Conservation (phyloP, 2,797 vertebrate genomes). For the Anguilla megastoma region DNA sequence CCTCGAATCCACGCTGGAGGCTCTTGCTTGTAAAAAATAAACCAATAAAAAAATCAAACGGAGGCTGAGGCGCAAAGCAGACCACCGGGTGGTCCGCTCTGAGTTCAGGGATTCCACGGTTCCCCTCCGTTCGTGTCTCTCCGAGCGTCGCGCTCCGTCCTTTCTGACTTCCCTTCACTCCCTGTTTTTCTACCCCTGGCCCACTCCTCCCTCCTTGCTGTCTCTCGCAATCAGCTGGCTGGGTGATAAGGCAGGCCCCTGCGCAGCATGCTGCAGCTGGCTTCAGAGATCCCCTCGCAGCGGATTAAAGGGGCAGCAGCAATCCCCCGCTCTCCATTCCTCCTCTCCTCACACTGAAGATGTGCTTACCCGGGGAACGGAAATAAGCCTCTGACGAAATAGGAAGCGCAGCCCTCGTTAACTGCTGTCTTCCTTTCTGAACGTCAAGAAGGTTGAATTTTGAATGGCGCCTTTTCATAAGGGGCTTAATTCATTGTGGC, state of each 20-base stretch:
- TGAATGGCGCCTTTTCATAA: neutral
- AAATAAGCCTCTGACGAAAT: neutral
- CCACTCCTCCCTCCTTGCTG: neutral
- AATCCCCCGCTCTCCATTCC: neutral
- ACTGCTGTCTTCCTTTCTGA: neutral
- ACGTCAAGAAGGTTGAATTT: neutral
- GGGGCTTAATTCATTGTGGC: neutral
- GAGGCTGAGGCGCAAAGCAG: neutral
- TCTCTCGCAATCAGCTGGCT: slow-evolving; percentile 32
- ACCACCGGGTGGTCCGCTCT: slow-evolving; percentile 29
- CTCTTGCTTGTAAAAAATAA: neutral
- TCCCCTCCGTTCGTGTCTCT: slow-evolving; percentile 27
- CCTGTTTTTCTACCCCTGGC: slow-evolving; percentile 41
- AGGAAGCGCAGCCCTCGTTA: neutral
- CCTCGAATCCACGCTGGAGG: neutral
- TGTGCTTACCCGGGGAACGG: slow-evolving; percentile 31
- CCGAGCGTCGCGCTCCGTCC: neutral
- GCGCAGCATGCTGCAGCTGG: slow-evolving; percentile 1
- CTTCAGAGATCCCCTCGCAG: slow-evolving; percentile 12
- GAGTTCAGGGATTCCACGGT: slow-evolving; percentile 14
- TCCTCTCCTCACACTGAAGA: neutral
- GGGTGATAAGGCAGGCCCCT: slow-evolving; percentile 31
- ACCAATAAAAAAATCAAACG: neutral
- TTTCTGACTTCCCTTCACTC: slow-evolving; percentile 26
- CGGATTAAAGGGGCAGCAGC: slow-evolving; percentile 25